Conservation (phyloP, 2,797 vertebrate species). For the Dromococcyx pavoninus region DNA sequence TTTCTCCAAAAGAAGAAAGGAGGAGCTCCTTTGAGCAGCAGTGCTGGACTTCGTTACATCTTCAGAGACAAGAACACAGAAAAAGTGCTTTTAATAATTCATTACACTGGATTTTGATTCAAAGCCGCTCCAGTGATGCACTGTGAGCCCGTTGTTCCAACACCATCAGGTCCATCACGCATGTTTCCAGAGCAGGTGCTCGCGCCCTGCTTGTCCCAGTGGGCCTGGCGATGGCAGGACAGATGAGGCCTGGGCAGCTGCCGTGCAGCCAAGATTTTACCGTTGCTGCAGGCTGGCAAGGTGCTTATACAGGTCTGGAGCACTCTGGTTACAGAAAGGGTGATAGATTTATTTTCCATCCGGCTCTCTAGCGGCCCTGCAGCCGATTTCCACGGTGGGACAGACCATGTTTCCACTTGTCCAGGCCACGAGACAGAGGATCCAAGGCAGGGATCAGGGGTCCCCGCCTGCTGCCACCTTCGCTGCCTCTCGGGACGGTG, state of each 20-base stretch:
- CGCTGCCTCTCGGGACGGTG: neutral
- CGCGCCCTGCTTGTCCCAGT: too few species aligned
- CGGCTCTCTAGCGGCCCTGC: neutral
- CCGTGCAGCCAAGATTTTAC: neutral
- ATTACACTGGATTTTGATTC: neutral
- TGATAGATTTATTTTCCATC: neutral
- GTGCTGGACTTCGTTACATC: too few species aligned
- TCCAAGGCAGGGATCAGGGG: neutral
- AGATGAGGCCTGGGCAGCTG: too few species aligned
- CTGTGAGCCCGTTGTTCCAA: neutral
- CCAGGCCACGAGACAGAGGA: neutral
- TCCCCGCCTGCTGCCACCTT: neutral
- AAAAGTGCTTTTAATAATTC: neutral
- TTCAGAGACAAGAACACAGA: neutral
- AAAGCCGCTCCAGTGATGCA: neutral
- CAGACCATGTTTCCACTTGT: neutral
- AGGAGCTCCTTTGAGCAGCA: neutral
- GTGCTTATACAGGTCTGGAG: neutral
- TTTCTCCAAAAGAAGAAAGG: neutral
- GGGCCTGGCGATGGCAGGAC: too few species aligned
- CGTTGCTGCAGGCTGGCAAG: neutral
- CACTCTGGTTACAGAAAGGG: neutral
- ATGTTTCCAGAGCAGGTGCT: too few species aligned
- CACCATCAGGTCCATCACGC: too few species aligned
- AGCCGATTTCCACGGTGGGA: neutral